Conservation (phyloP, 2,113 vertebrate species). For the Hippocampus comes region DNA sequence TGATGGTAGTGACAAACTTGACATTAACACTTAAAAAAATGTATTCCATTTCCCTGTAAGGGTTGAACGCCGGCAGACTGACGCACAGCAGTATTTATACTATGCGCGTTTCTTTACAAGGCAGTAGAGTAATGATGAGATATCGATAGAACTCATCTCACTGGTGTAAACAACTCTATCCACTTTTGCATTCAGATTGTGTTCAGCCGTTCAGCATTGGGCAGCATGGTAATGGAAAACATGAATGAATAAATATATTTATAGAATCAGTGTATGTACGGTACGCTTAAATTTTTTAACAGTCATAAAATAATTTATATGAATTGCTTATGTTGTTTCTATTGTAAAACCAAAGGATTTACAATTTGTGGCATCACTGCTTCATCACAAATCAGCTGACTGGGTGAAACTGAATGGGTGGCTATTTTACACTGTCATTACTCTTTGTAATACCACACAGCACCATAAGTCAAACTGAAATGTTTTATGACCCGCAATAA, state of each 20-base stretch:
- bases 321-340: neutral
- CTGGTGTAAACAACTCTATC: constrained; percentile 5
- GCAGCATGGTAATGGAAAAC: neutral
- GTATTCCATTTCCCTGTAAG: neutral
- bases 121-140: neutral
- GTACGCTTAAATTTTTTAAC: neutral
- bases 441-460: constrained; percentile 54
- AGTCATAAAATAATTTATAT: neutral
- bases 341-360: constrained; percentile 5
- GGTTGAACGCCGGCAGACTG: constrained; percentile 11
- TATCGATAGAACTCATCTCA: constrained; percentile 8
- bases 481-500: constrained; percentile 20
- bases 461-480: constrained; percentile 36
- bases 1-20: constrained; percentile 8
- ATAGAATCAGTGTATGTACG: neutral
- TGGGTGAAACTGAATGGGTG: constrained; percentile 30
- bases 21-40: neutral
- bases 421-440: constrained; percentile 46
- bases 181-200: neutral
- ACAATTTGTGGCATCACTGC: constrained; percentile 26
- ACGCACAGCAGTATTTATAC: constrained; percentile 5
- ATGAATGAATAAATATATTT: neutral
- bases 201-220: neutral
- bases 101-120: constrained; percentile 2
- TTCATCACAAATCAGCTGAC: constrained; percentile 46